Base-by-base conservation (phyloP, 1,140 invertebrate genomes). In the Pseudomyrmex pallidus region DNA sequence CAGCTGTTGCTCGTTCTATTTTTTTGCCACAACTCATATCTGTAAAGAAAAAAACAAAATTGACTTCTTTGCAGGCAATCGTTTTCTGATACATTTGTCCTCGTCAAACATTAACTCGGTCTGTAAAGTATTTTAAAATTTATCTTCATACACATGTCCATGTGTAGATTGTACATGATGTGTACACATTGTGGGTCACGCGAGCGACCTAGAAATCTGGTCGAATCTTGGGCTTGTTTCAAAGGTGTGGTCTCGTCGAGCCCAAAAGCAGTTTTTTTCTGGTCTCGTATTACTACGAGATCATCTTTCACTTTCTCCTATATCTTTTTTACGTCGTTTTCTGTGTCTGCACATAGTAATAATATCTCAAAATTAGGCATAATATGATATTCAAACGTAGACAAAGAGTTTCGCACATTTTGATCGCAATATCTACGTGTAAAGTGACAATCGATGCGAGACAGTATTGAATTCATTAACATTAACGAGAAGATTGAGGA, bases 161-260 rank as follows among this genome's bases (percentile, higher is more conserved):
- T 70, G 22, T 52, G 1, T 50, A 7, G 48, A 10, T 50, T 17
- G 22, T 17, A 70, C 46, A 59, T 48, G 46, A 52, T 54, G 25
- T 17, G 8, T 48, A 22, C 59, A n/a, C 10, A 70, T 15, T 15
- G 44, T 35, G 1, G 4, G 35, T 35, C 35, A 9, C n/a, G 10
- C 5, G 46, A 20, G 76, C 22, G 66, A 72, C 66, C 76, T 80
- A 48, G 17, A 80, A 61, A 80, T 59, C 76, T 72, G 76, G 76
- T 80, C 56, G 44, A 59, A 61, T 35, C 35, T 35, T 48, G 66
- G 22, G n/a, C 66, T 56, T 70, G 56, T 80, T 80, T 80, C 59
- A n/a, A 59, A 9, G 76, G 66, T 80, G 76, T 80, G 76, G 76
- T 70, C 63, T 50, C 20, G 63, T 20, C 15, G 9, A 10, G 22